Conservation (phyloP, 2,888 invertebrate species). For the Ischnura elegans region DNA sequence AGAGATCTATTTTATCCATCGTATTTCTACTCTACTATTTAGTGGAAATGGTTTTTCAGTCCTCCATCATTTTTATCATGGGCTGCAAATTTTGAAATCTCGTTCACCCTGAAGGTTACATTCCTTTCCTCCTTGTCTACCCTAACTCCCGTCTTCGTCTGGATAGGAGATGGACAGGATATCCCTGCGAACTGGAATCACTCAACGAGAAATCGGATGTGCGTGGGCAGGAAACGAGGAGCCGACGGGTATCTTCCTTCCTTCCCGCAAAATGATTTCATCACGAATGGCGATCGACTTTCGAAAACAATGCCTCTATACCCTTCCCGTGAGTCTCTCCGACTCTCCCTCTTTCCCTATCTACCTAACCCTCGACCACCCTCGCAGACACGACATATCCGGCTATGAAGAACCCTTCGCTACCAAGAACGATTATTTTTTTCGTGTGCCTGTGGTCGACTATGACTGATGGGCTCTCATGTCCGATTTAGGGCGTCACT, state of each 20-base stretch:
- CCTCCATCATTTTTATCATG: no score
- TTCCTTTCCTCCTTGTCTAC: no score
- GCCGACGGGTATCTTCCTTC: background rate
- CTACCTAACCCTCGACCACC: background rate
- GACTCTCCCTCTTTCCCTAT: no score
- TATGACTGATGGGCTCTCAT: background rate
- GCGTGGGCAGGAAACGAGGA: background rate
- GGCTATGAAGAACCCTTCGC: background rate
- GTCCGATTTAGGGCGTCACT: background rate
- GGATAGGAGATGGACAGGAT: background rate
- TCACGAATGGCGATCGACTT: background rate
- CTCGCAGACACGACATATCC: background rate
- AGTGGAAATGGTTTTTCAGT: no score
- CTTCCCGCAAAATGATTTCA: conserved; percentile 3
- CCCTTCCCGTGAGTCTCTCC: background rate
- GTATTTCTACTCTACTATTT: no score
- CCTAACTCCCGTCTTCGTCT: no score
- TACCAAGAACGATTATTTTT: background rate
- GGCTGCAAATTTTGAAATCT: no score
- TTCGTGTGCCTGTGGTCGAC: background rate
- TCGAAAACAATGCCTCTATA: background rate
- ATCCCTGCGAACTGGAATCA: background rate
- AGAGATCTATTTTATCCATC: no score
- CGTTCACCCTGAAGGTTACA: no score
- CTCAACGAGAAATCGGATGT: background rate